Base-by-base conservation (phyloP, 1,140 invertebrate species). In the Pristionchus pacificus region DNA sequence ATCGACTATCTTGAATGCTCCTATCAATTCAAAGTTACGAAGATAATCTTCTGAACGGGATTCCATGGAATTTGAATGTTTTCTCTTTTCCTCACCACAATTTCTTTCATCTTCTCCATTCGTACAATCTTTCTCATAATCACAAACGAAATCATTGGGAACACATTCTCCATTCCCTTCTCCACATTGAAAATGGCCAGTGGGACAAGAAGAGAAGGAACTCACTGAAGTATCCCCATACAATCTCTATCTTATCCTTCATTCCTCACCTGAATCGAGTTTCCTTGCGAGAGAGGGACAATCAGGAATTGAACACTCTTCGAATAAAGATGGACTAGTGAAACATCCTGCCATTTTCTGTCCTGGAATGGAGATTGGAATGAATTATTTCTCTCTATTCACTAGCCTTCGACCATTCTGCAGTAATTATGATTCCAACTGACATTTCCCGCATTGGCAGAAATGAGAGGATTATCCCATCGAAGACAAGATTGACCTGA, bases 341-440 rank as follows among this genome's bases (percentile, higher is more conserved):
- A 65, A 30, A 65, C n/a, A 6, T 27, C 10, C n/a, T 65, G n/a
- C 10, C 30, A n/a, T 31, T 59, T 24, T 31, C n/a, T 14, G 31
- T 59, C 13, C 2, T 30, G 13, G 27, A 60, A 6, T 28, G 19
- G 19, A 24, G 19, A 19, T 24, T 19, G 19, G 55, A 57, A 19
- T 57, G 55, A 19, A 57, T 57, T 19, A 24, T 19, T 57, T 24
- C 19, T 57, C 55, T 19, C 19, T 19, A 57, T 24, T 19, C 19
- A 57, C 24, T 57, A 24, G 55, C 55, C 2, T 24, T 62, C 25
- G 2, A 69, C 25, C 25, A 69, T 33, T 61, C 71, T 60, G 58
- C 71, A 72, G 57, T 49, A 72, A n/a, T 72, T 72, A 28, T 72
- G 71, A 62, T 72, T 68, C 71, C 65, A 68, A n/a, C n/a, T n/a